phyloP scores from a whole-genome alignment of 2,113 vertebrate species.

The Cyanistes caeruleus region DNA sequence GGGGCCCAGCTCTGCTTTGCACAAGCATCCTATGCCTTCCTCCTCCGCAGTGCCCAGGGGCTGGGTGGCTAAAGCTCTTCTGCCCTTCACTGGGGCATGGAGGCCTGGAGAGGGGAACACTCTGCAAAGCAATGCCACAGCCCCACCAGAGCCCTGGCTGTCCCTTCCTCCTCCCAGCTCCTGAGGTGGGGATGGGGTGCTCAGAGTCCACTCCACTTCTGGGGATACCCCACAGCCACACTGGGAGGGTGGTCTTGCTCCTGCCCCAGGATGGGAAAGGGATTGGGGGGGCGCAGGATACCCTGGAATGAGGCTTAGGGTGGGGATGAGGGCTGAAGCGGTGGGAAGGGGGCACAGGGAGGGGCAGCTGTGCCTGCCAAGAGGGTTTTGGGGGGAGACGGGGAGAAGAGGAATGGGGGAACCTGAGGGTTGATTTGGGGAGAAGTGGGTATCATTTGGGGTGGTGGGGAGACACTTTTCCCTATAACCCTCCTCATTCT shows the following conservation, averaged over 20 bases:
- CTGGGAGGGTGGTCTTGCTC: not conserved
- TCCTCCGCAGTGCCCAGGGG: not conserved
- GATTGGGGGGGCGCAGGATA: no score
- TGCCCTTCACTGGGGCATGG: not conserved
- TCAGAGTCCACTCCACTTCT: not conserved
- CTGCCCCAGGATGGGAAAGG: not conserved
- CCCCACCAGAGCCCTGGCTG: not conserved
- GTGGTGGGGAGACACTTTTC: not conserved
- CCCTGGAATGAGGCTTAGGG: not conserved
- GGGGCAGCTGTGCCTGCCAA: not conserved
- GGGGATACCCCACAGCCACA: accelerated
- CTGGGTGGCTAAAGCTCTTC: not conserved
- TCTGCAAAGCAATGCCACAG: not conserved
- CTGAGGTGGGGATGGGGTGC: not conserved
- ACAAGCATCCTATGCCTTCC: not conserved
- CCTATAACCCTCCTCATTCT: not conserved
- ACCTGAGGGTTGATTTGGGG: not conserved
- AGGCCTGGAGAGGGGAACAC: not conserved
- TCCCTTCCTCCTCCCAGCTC: not conserved
- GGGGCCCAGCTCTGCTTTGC: not conserved
- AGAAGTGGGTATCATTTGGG: not conserved
- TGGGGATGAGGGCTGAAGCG: not conserved
- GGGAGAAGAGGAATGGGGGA: not conserved
- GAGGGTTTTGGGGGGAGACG: not conserved
- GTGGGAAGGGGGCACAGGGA: not conserved